Evolutionary conservation across 1,140 invertebrate genomes (phyloP), one percentile per base, ranked within the genome.

Genomic region (Bacillus rossius): DNA sequence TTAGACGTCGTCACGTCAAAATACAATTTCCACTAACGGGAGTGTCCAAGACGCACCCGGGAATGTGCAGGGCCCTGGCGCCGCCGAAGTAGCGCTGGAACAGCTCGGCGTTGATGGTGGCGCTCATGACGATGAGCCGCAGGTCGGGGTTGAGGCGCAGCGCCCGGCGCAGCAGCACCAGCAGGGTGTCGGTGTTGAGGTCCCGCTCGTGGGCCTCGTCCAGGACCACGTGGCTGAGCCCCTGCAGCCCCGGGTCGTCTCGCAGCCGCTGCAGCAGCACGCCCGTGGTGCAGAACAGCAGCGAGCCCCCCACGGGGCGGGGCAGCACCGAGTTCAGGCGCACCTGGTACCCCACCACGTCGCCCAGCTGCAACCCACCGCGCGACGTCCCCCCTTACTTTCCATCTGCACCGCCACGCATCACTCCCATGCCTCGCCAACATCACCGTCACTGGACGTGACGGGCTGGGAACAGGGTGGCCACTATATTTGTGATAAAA

Each of bases 81-180:
- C 78, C 62, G 40, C 68, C 65, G 70, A 94, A 95, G 66, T 92
- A 96, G 8, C 82, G 66, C 26, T 84, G 77, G 70, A 94, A 91
- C 42, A 84, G 74, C 25, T 83, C 72, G 34, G 81, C 74, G 69
- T 94, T 84, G 62, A 95, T 81, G 8, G 92, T 94, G 0, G 92
- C 92, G 26, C 91, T 94, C 91, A 94, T 94, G 0, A 95, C 69
- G 34, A 95, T 82, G 0, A 95, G 75, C 78, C 84, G 72, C 42
- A 83, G 72, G 55, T 76, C 64, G 19, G 73, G 64, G 68, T 85
- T 80, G 2, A 57, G 54, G 4, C 67, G 34, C 41, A 84, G 61
- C 0, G 79, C 71, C 23, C 72, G 69, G 59, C 77, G 80, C 17
- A 86, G 60, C 25, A 86, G 64, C 13, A 76, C 72, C 58, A 85